Percentiles rank a stretch among this genome's conserved stretches.
Conservation (phyloP, 2,113 vertebrate species). For the Toxotes chatareus region DNA sequence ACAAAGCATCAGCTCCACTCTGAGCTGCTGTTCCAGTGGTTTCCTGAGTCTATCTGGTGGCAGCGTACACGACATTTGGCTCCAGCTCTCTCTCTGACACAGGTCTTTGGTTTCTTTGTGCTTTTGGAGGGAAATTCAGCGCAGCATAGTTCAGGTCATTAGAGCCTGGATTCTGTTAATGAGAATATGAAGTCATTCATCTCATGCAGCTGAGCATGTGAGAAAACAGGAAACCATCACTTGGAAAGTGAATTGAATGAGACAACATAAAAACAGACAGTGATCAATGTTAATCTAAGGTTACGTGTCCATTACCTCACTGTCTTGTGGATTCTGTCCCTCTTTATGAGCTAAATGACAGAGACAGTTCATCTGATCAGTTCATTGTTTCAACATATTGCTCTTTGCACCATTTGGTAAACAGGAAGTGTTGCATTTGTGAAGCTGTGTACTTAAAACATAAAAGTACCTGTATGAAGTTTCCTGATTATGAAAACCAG, state of each 20-base stretch:
- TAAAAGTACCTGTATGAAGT: background rate
- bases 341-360: background rate
- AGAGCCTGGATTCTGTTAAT: background rate
- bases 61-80: background rate
- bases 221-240: background rate
- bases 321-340: background rate
- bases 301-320: background rate
- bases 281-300: background rate
- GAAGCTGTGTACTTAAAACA: background rate
- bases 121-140: background rate
- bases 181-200: background rate
- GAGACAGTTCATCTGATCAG: background rate
- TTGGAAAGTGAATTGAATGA: background rate
- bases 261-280: background rate
- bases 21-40: background rate
- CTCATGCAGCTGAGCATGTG: background rate
- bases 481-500: background rate
- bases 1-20: background rate
- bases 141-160: conserved; percentile 14
- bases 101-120: background rate
- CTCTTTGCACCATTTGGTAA: background rate
- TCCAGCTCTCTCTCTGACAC: background rate
- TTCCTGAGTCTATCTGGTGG: conserved; percentile 10
- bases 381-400: background rate
- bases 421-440: background rate